Conservation (phyloP, 2,113 vertebrate genomes). For the Elaphurus davidianus region DNA sequence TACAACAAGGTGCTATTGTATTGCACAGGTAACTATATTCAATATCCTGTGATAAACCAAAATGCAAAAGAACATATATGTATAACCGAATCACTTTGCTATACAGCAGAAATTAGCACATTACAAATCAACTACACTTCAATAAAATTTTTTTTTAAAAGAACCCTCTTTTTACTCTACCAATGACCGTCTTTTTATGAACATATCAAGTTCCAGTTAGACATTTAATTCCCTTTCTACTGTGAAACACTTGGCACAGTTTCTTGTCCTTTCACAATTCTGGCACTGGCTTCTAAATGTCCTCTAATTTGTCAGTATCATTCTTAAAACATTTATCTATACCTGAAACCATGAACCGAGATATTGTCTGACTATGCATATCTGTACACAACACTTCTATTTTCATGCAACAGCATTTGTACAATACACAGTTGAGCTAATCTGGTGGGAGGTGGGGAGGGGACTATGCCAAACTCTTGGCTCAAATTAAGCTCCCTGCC, state of each 20-base stretch:
- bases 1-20: not conserved
- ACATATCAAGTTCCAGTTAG: not conserved
- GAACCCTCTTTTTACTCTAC: not conserved
- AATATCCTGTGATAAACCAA: not conserved
- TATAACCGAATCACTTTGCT: not conserved
- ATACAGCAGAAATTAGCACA: not conserved
- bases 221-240: not conserved
- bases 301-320: not conserved
- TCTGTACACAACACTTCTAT: not conserved
- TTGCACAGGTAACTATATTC: not conserved
- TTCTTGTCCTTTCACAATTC: not conserved
- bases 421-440: not conserved
- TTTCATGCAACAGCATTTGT: not conserved
- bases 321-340: not conserved
- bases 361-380: not conserved
- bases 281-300: not conserved
- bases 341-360: not conserved
- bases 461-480: not conserved
- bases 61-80: not conserved
- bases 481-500: not conserved
- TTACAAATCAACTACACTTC: not conserved
- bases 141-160: not conserved
- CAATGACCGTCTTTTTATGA: not conserved
- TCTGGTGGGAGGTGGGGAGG: not conserved
- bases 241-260: not conserved